Base-by-base conservation (phyloP, 2,113 vertebrate species). In the Atrichornis clamosus region DNA sequence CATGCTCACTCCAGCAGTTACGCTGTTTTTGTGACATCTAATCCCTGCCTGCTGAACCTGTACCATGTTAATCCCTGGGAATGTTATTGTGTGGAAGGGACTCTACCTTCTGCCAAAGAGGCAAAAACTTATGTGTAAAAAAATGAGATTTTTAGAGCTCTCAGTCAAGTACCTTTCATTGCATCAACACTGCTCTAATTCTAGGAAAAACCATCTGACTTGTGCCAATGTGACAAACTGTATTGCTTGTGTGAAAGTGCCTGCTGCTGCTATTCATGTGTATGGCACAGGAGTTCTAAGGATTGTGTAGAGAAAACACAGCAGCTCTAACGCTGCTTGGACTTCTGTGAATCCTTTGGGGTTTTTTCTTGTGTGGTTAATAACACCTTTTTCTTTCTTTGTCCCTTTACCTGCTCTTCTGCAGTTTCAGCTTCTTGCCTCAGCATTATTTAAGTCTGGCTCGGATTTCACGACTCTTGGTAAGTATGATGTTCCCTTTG, bases 371-470 rank as follows among this genome's bases (percentile, higher is more conserved):
- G 16, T 84, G 70, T 70, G 79, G 33, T 79, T 59, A 81, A 64
- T 97, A 95, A 96, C 50, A 35, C 53, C 37, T 52, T 72, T 84
- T 60, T 44, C 77, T 76, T 69, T 77, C 68, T 96, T 70, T 94
- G 41, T 88, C 73, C 26, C 30, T 87, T 60, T 35, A 50, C 81
- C 74, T 62, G 24, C 83, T 94, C 44, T 91, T 76, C 50, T 93
- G 74, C 96, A 99, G 99, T 99, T 99, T 97, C 99, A 99, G 97
- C 99, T 99, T 47, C 98, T 99, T 76, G 99, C 99, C 84, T 99
- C 99, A 21, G 99, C 99, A 12, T 98, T 99, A 56, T 99, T 99
- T 98, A 99, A 99, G 97, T 99, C 99, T 92, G 98, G 98, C 97
- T 99, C 99, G 3, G 99, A 99, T 97, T 99, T 99, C 98, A 99